Percentiles rank a stretch among this genome's conserved stretches.
phyloP scores from a whole-genome alignment of 2,888 invertebrate species.

The Rugalucina vietnamica region DNA sequence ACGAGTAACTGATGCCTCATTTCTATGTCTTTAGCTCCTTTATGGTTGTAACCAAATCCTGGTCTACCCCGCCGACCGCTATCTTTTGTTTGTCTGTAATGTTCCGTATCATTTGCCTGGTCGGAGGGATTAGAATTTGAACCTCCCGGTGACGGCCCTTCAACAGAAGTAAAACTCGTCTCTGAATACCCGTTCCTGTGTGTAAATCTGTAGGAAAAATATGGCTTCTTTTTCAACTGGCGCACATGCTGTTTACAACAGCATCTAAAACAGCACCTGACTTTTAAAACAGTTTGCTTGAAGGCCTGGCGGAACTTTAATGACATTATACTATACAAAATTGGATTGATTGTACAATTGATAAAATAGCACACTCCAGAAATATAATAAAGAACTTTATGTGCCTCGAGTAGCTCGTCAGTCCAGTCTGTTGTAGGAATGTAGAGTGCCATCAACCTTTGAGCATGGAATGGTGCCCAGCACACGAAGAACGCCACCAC shows the following conservation, averaged over 20 bases:
- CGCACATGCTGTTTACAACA: constrained; percentile 51
- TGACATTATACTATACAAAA: constrained; percentile 97
- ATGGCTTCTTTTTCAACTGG: constrained; percentile 44
- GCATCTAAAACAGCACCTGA: too few relatives aligned
- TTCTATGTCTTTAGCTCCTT: too few relatives aligned
- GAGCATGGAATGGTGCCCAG: constrained; percentile 82
- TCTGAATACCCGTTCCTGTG: constrained; percentile 71
- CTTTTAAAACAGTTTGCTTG: constrained; percentile 86
- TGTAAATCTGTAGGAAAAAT: constrained; percentile 69
- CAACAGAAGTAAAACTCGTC: constrained; percentile 71
- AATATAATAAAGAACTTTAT: constrained; percentile 90
- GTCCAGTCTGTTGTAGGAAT: constrained; percentile 70
- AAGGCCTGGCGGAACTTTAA: constrained; percentile 96
- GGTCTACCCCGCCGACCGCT: constrained; percentile 22
- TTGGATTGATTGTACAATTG: constrained; percentile 96
- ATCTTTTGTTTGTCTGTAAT: constrained; percentile 24
- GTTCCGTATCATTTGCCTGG: constrained; percentile 6
- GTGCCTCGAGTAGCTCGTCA: constrained; percentile 86
- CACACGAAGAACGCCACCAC: constrained; percentile 82
- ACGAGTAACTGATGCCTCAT: too few relatives aligned
- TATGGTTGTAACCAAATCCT: constrained; percentile 36
- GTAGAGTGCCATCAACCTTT: constrained; percentile 89
- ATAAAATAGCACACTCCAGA: constrained; percentile 96
- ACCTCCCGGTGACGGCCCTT: constrained; percentile 41
- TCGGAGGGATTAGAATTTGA: not conserved